Conservation (phyloP, 2,888 invertebrate genomes). For the Eupithecia dodoneata region DNA sequence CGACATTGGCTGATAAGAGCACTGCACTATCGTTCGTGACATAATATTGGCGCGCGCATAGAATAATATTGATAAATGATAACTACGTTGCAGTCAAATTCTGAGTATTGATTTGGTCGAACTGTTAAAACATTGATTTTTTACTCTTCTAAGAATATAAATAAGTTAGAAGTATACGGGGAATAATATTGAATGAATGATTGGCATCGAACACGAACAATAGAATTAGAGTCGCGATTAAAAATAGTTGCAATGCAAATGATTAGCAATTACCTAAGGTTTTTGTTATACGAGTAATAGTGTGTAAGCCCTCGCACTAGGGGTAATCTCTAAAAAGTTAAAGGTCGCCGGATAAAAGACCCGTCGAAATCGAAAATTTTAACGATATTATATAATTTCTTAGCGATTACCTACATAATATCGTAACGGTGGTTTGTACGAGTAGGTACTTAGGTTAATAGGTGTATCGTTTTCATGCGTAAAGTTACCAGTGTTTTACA, state of each 20-base stretch:
- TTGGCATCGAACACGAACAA: not conserved
- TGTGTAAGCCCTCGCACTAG: too few relatives aligned
- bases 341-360: too few relatives aligned
- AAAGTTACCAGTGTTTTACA: not conserved
- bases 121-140: not conserved
- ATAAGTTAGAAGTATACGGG: not conserved
- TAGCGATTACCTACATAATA: too few relatives aligned
- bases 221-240: constrained; percentile 8
- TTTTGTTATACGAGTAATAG: too few relatives aligned
- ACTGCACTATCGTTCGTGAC: constrained; percentile 47
- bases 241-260: not conserved
- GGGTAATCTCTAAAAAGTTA: too few relatives aligned
- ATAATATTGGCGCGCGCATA: constrained; percentile 20
- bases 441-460: not conserved
- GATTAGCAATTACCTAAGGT: not conserved
- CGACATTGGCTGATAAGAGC: constrained; percentile 57
- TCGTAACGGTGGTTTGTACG: not conserved
- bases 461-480: not conserved
- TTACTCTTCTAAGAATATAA: not conserved
- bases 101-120: not conserved
- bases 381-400: too few relatives aligned
- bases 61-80: not conserved
- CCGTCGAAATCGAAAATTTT: too few relatives aligned
- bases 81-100: not conserved
- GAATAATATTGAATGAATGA: not conserved